phyloP scores from a whole-genome alignment of 92 coral and sea anemone genomes.

The Palythoa heliodiscus region DNA sequence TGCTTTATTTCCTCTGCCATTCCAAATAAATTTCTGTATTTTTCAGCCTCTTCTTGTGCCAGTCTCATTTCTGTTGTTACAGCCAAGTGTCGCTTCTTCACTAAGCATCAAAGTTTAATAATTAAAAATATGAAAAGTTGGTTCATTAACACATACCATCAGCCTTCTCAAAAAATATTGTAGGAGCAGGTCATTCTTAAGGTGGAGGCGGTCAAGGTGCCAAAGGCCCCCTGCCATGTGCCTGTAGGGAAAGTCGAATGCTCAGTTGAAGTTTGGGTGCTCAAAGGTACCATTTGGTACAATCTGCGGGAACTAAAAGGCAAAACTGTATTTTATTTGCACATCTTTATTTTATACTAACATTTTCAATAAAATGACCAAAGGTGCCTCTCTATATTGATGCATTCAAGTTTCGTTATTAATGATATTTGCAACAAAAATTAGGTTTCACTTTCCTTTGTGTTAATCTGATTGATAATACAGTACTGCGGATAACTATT shows the following conservation, averaged over 20 bases:
- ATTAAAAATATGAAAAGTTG: not conserved
- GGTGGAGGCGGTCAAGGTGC: constrained; percentile 38
- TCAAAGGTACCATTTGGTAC: constrained; percentile 30
- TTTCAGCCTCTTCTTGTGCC: constrained; percentile 38
- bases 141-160: not conserved
- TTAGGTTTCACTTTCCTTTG: constrained; percentile 40
- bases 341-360: constrained; percentile 16
- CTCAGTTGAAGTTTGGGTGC: constrained; percentile 37
- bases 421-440: constrained; percentile 40
- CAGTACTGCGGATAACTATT: constrained; percentile 40
- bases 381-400: constrained; percentile 44
- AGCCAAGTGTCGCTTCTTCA: constrained; percentile 24
- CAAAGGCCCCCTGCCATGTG: constrained; percentile 34
- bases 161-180: constrained; percentile 42
- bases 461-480: constrained; percentile 17
- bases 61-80: constrained; percentile 37
- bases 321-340: not conserved
- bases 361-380: constrained; percentile 17
- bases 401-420: constrained; percentile 16
- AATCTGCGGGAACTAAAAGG: not conserved
- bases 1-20: not conserved
- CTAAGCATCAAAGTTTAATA: not conserved
- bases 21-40: constrained; percentile 11
- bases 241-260: constrained; percentile 8
- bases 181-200: constrained; percentile 43